These are phyloP conservation scores for Hydropotes inermis DNA, from an alignment of 2,113 vertebrate species.

Conservation along the genomic window DNA sequence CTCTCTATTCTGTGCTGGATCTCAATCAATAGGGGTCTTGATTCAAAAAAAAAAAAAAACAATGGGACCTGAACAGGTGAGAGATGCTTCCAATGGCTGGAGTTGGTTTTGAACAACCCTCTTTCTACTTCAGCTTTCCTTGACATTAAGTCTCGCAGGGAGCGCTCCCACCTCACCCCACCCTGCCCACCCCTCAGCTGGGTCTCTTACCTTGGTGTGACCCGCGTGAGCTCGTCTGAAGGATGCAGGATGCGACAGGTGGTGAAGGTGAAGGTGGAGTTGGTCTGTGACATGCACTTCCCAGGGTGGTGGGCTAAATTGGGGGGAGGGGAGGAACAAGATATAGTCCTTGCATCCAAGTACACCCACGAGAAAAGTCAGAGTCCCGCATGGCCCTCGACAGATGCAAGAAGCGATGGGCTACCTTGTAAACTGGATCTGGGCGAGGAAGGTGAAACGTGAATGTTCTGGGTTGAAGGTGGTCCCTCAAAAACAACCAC, in stretches of 20 bases:
- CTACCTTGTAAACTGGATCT: conserved; percentile 71
- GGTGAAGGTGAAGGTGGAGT: conserved; percentile 98
- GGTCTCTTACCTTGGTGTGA: conserved; percentile 92
- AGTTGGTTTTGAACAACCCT: neutral
- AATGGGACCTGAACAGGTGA: neutral
- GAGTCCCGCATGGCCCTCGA: conserved; percentile 46
- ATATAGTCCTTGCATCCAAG: conserved; percentile 79
- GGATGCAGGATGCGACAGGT: conserved; percentile 98
- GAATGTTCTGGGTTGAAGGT: conserved; percentile 2
- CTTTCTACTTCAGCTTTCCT: neutral
- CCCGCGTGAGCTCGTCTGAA: conserved; percentile 93
- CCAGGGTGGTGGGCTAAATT: conserved; percentile 93
- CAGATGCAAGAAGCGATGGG: conserved; percentile 73
- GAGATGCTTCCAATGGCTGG: neutral
- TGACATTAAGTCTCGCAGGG: neutral
- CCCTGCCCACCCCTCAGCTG: accelerated
- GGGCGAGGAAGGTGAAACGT: conserved; percentile 63
- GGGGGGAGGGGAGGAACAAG: conserved; percentile 66
- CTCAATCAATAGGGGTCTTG: neutral
- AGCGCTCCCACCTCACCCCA: neutral
- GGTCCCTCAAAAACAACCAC: conserved; percentile 3
- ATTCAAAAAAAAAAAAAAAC: neutral
- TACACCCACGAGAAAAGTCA: neutral
- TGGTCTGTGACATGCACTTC: conserved; percentile 97
- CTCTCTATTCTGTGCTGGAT: neutral